Percentiles rank a stretch among this genome's conserved stretches.
Conservation (phyloP, 2,888 invertebrate species). For the Homarus gammarus region DNA sequence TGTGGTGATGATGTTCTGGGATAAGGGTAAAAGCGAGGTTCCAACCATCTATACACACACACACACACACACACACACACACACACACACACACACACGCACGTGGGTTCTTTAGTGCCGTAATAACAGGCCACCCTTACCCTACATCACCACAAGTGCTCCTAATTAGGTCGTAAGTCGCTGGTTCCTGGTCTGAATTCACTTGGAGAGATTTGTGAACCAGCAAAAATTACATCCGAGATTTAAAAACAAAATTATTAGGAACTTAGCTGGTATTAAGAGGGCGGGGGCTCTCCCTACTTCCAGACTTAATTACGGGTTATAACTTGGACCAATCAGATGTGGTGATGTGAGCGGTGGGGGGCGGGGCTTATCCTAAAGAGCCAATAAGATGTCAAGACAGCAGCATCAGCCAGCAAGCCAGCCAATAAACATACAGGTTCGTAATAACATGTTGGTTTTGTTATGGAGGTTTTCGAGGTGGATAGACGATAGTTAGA, state of each 20-base stretch:
- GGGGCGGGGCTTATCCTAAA: neutral
- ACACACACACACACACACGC: too few species aligned
- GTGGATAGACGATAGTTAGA: too few species aligned
- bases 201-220: neutral
- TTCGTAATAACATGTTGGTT: too few species aligned
- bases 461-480: too few species aligned
- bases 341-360: neutral
- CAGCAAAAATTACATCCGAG: neutral
- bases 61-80: too few species aligned
- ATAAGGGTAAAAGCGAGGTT: too few species aligned
- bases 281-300: neutral
- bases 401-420: neutral
- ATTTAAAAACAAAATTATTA: neutral
- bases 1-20: too few species aligned
- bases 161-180: neutral
- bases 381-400: neutral
- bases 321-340: neutral
- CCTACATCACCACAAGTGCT: neutral
- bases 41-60: too few species aligned
- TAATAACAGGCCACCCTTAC: neutral
- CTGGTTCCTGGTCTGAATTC: neutral
- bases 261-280: neutral
- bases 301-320: neutral
- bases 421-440: too few species aligned
- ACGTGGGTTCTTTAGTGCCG: too few species aligned